A percentile compares a stretch with the other conserved stretches of the same genome.
phyloP scores from a whole-genome alignment of 2,888 invertebrate genomes.

The Neoitamus cyanurus region DNA sequence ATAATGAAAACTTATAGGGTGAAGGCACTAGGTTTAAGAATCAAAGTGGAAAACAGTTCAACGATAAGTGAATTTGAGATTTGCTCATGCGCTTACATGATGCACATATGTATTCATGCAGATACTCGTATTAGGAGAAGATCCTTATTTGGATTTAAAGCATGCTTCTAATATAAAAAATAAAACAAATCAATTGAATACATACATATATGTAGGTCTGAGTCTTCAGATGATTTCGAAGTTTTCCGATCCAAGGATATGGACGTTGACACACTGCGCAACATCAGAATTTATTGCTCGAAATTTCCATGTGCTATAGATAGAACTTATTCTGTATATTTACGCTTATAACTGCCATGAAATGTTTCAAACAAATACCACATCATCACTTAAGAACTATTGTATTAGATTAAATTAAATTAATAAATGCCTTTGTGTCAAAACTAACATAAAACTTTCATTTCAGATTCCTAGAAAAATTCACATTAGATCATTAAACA shows the following conservation, averaged over 20 bases:
- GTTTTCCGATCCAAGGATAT: slow-evolving; percentile 45
- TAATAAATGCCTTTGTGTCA: background rate
- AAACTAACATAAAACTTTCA: background rate
- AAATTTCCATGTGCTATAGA: slow-evolving; percentile 36
- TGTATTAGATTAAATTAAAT: background rate
- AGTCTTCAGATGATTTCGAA: slow-evolving; percentile 13
- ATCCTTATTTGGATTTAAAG: too few species aligned
- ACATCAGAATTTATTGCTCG: slow-evolving; percentile 62
- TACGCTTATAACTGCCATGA: background rate
- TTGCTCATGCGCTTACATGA: too few species aligned
- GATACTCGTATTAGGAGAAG: too few species aligned
- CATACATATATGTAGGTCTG: slow-evolving; percentile 19
- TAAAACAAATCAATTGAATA: background rate
- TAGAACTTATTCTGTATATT: background rate
- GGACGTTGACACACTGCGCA: slow-evolving; percentile 65
- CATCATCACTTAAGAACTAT: slow-evolving; percentile 6
- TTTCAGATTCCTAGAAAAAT: background rate
- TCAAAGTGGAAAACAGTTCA: too few species aligned
- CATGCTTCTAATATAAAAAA: slow-evolving; percentile 7
- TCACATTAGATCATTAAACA: too few species aligned
- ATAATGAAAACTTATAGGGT: too few species aligned
- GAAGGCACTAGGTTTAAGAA: too few species aligned
- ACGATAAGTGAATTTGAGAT: too few species aligned
- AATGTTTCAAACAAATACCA: slow-evolving; percentile 43
- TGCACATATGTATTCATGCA: too few species aligned